Conservation (phyloP, 2,888 invertebrate species). For the Xylota sylvarum region DNA sequence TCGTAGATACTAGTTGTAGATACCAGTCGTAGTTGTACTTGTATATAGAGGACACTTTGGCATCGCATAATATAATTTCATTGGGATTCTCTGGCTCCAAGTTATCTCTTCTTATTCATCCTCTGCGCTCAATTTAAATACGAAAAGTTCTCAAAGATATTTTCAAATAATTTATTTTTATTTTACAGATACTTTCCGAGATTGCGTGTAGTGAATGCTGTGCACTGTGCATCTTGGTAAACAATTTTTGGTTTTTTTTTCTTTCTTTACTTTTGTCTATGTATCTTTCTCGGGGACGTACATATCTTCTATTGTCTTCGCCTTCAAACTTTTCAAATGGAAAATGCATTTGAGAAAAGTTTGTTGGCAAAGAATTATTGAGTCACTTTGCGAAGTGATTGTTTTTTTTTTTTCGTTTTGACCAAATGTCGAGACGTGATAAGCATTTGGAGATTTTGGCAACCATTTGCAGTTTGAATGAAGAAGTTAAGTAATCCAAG, state of each 20-base stretch:
- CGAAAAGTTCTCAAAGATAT: slow-evolving; percentile 68
- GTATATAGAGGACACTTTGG: slow-evolving; percentile 19
- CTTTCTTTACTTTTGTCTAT: background rate
- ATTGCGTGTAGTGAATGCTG: slow-evolving; percentile 11
- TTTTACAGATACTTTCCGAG: slow-evolving; percentile 34
- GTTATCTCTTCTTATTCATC: slow-evolving; percentile 50
- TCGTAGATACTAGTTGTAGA: slow-evolving; percentile 7
- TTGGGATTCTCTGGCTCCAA: slow-evolving; percentile 61
- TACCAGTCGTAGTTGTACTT: background rate
- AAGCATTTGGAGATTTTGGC: slow-evolving; percentile 38
- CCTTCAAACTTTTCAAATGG: slow-evolving; percentile 47
- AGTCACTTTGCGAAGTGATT: slow-evolving; percentile 26
- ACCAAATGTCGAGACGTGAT: background rate
- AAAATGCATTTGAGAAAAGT: slow-evolving; percentile 35
- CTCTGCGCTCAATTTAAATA: slow-evolving; percentile 57
- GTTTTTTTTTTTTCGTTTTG: slow-evolving; percentile 9
- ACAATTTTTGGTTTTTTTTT: slow-evolving; percentile 21
- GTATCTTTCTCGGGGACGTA: background rate
- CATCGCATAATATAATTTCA: slow-evolving; percentile 34
- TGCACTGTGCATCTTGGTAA: slow-evolving; percentile 36
- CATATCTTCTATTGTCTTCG: slow-evolving; percentile 33
- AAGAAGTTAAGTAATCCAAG: background rate
- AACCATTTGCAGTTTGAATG: background rate
- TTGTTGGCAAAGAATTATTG: slow-evolving; percentile 27
- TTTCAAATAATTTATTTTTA: slow-evolving; percentile 64